A percentile compares a stretch with the other conserved stretches of the same genome.
Evolutionary conservation across 1,140 invertebrate genomes (phyloP).

Genomic region (Aphelinus certus): DNA sequence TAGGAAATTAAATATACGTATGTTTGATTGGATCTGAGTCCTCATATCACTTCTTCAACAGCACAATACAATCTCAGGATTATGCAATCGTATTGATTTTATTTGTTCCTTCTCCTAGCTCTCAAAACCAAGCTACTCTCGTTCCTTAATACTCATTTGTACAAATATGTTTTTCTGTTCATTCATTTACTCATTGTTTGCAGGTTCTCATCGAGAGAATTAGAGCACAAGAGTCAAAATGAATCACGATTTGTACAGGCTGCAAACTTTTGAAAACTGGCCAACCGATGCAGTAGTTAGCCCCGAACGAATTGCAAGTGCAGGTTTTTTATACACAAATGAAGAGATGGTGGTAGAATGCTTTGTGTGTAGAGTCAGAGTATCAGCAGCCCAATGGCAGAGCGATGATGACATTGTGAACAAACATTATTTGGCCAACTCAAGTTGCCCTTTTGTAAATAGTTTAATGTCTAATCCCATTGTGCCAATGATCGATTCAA

Average conservation of each 20-base stretch:
- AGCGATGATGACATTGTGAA: constrained; percentile 78
- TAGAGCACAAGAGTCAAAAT: constrained; percentile 55
- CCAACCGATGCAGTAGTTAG: constrained; percentile 73
- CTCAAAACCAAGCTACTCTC: no score
- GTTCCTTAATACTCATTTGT: no score
- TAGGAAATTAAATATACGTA: no score
- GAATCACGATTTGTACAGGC: constrained; percentile 75
- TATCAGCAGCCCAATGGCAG: constrained; percentile 74
- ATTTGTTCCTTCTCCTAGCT: no score
- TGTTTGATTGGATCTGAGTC: no score
- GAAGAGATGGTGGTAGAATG: constrained; percentile 76
- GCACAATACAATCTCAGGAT: no score
- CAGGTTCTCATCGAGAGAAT: constrained; percentile 8
- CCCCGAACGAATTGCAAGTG: constrained; percentile 75
- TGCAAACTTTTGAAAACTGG: constrained; percentile 78
- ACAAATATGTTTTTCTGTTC: no score
- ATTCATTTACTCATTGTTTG: background rate
- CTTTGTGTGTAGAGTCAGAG: constrained; percentile 76
- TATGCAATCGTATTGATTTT: no score
- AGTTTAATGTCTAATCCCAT: constrained; percentile 60
- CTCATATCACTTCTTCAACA: no score
- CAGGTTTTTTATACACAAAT: constrained; percentile 84
- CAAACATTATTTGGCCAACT: constrained; percentile 71
- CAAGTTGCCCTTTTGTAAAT: constrained; percentile 77
- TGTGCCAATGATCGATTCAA: constrained; percentile 63